Evolutionary conservation across 2,113 vertebrate species (phyloP), one percentile per base, ranked within the genome.

Genomic region (Saccopteryx leptura): DNA sequence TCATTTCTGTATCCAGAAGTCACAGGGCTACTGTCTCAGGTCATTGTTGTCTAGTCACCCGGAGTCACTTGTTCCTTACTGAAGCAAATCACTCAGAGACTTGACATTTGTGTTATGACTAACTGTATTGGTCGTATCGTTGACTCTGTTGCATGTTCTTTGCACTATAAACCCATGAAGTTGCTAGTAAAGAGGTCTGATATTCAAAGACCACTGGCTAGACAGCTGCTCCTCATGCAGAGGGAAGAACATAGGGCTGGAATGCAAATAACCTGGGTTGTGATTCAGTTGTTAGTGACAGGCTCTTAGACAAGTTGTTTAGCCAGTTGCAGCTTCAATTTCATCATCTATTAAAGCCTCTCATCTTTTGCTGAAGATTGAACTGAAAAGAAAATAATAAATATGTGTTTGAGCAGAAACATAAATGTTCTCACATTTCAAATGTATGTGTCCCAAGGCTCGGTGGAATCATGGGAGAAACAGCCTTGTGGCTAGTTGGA

Each of bases 51-150:
- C 84, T n/a, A 18, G 66, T 81, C 46, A n/a, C 26, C 14, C 8
- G 33, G 74, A 74, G 26, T 66, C 58, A 63, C 26, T 7, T 69
- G 68, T 46, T 90, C 56, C 89, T 90, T 76, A 58, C n/a, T 21
- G 48, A 39, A 78, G 74, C 71, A 84, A 56, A 76, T 31, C 75
- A 31, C 85, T 71, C 9, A 0, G 69, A 78, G 92, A 88, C 88
- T 68, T 95, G 75, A 84, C 69, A 63, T 88, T 63, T 85, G 52
- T 95, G 58, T 91, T 87, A 87, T 68, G 76, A 60, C 65, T 66
- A 54, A 93, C 83, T 80, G 58, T 91, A 85, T 66, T 68, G 71
- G 88, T 71, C 68, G 79, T 82, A 48, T 83, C 79, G 58, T 81
- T 18, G 71, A 52, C 31, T 89, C 63, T 91, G 94, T 28, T 48